These are phyloP conservation scores for Laterallus jamaicensis DNA, from an alignment of 2,113 vertebrate genomes.

Conservation along the genomic window DNA sequence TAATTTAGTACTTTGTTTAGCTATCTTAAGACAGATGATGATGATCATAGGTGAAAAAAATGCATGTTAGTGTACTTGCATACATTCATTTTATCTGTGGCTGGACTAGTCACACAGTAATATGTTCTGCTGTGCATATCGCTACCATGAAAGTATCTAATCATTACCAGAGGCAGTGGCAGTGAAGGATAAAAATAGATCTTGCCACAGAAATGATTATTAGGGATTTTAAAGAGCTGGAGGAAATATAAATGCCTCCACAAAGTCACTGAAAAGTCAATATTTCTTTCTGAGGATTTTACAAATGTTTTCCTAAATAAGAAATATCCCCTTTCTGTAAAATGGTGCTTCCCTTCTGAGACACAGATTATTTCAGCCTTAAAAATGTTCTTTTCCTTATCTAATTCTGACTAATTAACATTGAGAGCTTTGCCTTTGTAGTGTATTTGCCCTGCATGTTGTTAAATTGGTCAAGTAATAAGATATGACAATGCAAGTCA, in stretches of 20 bases:
- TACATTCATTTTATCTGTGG: not conserved
- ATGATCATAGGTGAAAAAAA: not conserved
- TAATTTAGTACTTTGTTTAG: not conserved
- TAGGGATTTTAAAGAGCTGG: not conserved
- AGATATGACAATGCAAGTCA: constrained; percentile 29
- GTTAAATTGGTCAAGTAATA: constrained; percentile 24
- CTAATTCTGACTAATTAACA: constrained; percentile 28
- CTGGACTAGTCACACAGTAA: not conserved
- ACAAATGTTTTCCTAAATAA: not conserved
- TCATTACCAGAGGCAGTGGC: not conserved
- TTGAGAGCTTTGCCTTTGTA: not conserved
- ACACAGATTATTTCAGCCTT: not conserved
- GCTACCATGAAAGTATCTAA: not conserved
- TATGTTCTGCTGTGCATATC: not conserved
- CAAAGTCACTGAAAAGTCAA: not conserved
- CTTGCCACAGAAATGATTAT: not conserved
- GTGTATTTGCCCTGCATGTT: not conserved
- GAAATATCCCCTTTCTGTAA: not conserved
- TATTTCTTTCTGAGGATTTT: not conserved
- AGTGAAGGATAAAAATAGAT: not conserved
- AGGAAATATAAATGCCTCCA: not conserved
- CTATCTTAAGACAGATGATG: not conserved
- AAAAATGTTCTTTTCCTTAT: constrained; percentile 5
- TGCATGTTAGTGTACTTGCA: rapidly evolving
- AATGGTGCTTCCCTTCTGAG: not conserved